Base-by-base conservation (phyloP, 2,113 vertebrate species). In the Murina feae region DNA sequence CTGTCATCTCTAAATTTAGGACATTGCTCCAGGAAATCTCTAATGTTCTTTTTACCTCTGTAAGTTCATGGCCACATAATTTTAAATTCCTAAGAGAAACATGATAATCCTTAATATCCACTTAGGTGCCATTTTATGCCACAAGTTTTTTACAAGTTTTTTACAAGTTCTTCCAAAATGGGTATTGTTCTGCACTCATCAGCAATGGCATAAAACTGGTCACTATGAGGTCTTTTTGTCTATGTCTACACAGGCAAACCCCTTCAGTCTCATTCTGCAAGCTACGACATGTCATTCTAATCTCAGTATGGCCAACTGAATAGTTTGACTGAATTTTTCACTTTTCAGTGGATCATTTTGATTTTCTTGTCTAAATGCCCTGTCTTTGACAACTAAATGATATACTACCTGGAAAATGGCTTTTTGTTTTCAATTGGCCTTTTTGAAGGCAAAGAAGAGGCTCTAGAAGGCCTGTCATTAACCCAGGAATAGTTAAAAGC, bases 361-460 rank as follows among this genome's bases (percentile, higher is more conserved):
- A 84, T 63, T 95, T 93, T 47, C 75, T 87, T 90, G 35, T 94
- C 79, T 95, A 79, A 92, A 91, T 80, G 65, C 32, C 55, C 65
- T 89, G 13, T 81, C 89, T 94, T 96, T 89, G 93, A 37, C 93
- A 96, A 96, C 66, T 89, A 75, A 94, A 72, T 63, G 13, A 82
- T 89, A 51, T 80, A 95, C 93, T 95, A 32, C 25, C 60, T 84
- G 75, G 7, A 16, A 96, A 95, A 94, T 89, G 93, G 65, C 78
- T 35, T 86, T 96, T 83, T 89, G 76, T 96, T 94, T 97, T 94
- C 86, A 94, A 76, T 49, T 97, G 95, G 76, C 74, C 97, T 97
- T 97, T 95, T 81, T 93, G 80, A 97, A 97, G 97, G 89, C 95
- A 97, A 90, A 71, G 86, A 86, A 95, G 42, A 86, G 65, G 81